A percentile compares a stretch with the other conserved stretches of the same genome.
phyloP scores from a whole-genome alignment of 2,113 vertebrate species.

The Leucopsar rothschildi region DNA sequence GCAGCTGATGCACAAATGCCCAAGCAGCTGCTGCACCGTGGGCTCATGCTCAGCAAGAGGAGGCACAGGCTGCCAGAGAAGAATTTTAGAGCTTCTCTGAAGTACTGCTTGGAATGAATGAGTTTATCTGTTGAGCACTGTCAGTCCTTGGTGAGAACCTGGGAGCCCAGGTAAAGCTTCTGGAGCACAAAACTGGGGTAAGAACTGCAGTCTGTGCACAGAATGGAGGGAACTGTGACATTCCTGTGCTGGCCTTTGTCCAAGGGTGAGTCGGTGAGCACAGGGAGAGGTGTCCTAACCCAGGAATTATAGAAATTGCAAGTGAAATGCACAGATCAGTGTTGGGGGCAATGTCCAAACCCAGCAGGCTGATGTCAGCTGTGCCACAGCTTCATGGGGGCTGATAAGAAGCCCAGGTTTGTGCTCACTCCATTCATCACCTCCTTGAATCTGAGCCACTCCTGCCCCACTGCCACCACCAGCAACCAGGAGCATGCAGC shows the following conservation, averaged over 20 bases:
- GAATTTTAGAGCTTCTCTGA: neutral
- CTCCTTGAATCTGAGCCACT: neutral
- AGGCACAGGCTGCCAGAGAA: neutral
- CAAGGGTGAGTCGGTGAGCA: neutral
- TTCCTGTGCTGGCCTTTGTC: neutral
- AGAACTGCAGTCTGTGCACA: neutral
- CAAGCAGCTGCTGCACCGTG: neutral
- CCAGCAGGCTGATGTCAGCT: neutral
- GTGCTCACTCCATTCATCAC: neutral
- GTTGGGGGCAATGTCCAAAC: neutral
- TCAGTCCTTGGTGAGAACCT: neutral
- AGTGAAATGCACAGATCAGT: neutral
- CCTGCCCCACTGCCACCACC: neutral
- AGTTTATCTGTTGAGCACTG: neutral
- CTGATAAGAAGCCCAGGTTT: neutral
- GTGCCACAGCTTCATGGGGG: neutral
- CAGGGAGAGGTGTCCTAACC: neutral
- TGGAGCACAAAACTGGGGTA: neutral
- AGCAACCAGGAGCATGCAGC: neutral
- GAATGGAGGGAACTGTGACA: neutral
- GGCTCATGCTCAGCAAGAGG: neutral
- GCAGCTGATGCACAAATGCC: neutral
- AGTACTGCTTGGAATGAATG: neutral
- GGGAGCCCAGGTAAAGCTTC: neutral
- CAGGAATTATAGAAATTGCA: neutral